These are phyloP conservation scores for Eupeodes corollae DNA, from an alignment of 1,140 invertebrate species.

Conservation along the genomic window DNA sequence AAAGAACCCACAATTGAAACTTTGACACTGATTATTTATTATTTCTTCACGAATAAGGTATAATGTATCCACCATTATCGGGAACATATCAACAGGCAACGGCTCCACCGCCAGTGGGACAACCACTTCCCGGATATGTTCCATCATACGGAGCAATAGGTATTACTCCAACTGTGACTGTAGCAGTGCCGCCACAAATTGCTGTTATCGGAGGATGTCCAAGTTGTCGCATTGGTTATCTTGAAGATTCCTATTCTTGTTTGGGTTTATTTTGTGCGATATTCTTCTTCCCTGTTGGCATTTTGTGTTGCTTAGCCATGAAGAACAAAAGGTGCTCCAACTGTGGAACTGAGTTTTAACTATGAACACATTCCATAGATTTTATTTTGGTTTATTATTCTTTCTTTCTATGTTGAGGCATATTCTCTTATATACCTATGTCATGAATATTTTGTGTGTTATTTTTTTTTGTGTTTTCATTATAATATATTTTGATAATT, in stretches of 20 bases:
- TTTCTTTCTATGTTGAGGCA: too few relatives aligned
- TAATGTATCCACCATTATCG: background rate
- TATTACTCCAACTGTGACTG: constrained; percentile 24
- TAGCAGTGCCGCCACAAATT: constrained; percentile 45
- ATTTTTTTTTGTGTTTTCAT: too few relatives aligned
- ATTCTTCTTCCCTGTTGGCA: constrained; percentile 68
- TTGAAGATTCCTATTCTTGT: constrained; percentile 68
- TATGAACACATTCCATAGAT: background rate
- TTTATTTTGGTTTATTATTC: background rate
- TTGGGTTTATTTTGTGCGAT: constrained; percentile 67
- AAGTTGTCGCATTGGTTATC: constrained; percentile 61
- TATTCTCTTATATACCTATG: too few relatives aligned
- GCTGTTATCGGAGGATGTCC: constrained; percentile 67
- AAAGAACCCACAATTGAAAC: too few relatives aligned
- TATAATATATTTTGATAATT: too few relatives aligned
- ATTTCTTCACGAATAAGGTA: too few relatives aligned
- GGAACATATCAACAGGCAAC: constrained; percentile 12
- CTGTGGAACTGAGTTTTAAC: constrained; percentile 60
- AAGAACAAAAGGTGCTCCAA: constrained; percentile 63
- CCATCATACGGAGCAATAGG: constrained; percentile 30
- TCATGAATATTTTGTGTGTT: too few relatives aligned
- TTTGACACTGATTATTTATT: too few relatives aligned
- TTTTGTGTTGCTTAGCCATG: constrained; percentile 63
- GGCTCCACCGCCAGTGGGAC: constrained; percentile 2
- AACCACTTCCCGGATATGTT: constrained; percentile 11